These are phyloP conservation scores for Rhinogobius similis DNA, from an alignment of 2,113 vertebrate genomes.

Conservation along the genomic window DNA sequence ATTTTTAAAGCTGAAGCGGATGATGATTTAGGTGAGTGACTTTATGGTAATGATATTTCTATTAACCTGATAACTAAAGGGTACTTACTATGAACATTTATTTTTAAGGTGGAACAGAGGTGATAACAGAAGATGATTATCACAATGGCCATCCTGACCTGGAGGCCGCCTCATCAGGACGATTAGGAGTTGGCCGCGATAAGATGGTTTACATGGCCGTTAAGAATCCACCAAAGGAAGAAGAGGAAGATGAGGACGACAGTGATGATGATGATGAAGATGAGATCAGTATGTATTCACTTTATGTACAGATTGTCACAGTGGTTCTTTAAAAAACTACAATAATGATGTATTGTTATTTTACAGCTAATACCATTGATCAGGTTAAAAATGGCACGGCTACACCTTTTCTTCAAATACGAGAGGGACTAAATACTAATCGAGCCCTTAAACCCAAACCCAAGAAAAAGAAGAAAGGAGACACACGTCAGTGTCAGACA, in stretches of 20 bases:
- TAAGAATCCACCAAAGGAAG: slow-evolving; percentile 88
- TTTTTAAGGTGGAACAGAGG: slow-evolving; percentile 89
- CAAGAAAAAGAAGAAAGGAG: slow-evolving; percentile 94
- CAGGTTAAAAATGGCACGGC: slow-evolving; percentile 89
- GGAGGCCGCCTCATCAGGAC: slow-evolving; percentile 86
- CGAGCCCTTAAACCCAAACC: slow-evolving; percentile 91
- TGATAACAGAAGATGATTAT: slow-evolving; percentile 95
- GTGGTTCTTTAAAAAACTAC: not conserved
- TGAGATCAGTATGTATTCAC: slow-evolving; percentile 61
- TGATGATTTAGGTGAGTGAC: slow-evolving; percentile 91
- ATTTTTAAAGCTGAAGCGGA: slow-evolving; percentile 99
- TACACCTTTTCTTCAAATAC: slow-evolving; percentile 93
- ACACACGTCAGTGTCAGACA: slow-evolving; percentile 93
- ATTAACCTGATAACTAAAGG: not conserved
- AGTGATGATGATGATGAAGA: slow-evolving; percentile 65
- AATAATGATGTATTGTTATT: not conserved
- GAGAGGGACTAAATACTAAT: slow-evolving; percentile 86
- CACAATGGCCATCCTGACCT: slow-evolving; percentile 91
- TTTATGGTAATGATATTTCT: not conserved
- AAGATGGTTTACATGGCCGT: slow-evolving; percentile 99
- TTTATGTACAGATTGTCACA: not conserved
- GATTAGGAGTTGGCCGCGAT: slow-evolving; percentile 90
- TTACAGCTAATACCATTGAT: slow-evolving; percentile 88
- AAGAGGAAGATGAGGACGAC: slow-evolving; percentile 91
- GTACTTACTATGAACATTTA: not conserved